These are phyloP conservation scores for Caenorhabditis afra DNA, from an alignment of 2,888 invertebrate genomes.

Conservation along the genomic window DNA sequence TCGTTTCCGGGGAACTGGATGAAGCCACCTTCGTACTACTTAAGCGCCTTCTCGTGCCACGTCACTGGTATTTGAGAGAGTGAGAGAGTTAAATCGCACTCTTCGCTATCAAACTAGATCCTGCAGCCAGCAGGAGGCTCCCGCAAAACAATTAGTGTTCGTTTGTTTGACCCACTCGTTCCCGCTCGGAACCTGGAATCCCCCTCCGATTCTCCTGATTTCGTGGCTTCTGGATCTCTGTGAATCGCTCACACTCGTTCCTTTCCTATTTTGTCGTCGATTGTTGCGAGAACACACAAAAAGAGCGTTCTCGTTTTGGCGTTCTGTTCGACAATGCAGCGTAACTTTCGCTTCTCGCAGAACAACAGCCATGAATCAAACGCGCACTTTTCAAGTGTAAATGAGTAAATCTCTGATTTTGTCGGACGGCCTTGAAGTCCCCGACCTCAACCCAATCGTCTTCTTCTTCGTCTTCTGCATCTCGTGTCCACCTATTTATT, in stretches of 20 bases:
- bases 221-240: too few relatives aligned
- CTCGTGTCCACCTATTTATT: slow-evolving; percentile 32
- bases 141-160: slow-evolving; percentile 33
- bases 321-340: too few relatives aligned
- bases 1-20: slow-evolving; percentile 19
- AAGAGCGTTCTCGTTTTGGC: slow-evolving; percentile 35
- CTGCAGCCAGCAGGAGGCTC: neutral
- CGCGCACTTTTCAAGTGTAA: slow-evolving; percentile 23
- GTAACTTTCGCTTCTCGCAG: slow-evolving; percentile 17
- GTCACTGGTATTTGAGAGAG: slow-evolving; percentile 27
- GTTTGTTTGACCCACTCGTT: slow-evolving; percentile 32
- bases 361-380: slow-evolving; percentile 49
- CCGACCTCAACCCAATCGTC: slow-evolving; percentile 26
- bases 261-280: too few relatives aligned
- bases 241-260: too few relatives aligned
- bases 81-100: neutral
- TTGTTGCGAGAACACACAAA: slow-evolving; percentile 38
- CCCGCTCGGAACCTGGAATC: neutral
- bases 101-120: slow-evolving; percentile 32
- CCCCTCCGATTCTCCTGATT: neutral
- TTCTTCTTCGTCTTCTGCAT: slow-evolving; percentile 24
- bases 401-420: slow-evolving; percentile 29
- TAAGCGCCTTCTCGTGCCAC: slow-evolving; percentile 9
- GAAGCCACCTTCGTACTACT: slow-evolving; percentile 27
- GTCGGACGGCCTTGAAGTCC: slow-evolving; percentile 26